These are phyloP conservation scores for Drosophila tani DNA, from an alignment of 1,140 invertebrate genomes.

Conservation along the genomic window DNA sequence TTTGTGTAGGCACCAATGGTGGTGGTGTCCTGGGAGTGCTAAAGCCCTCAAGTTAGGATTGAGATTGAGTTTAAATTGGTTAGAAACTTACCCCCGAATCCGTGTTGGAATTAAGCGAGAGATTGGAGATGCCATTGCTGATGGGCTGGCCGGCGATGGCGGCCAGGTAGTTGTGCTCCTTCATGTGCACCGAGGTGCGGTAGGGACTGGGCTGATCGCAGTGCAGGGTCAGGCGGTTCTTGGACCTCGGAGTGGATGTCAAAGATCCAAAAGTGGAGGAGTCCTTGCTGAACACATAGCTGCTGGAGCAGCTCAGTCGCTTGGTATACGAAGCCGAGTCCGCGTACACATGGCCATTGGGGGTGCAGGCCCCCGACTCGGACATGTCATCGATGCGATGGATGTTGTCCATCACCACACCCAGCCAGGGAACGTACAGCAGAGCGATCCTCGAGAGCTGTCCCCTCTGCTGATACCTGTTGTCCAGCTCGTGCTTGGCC, in stretches of 20 bases:
- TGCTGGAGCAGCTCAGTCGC: slow-evolving; percentile 86
- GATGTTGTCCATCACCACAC: slow-evolving; percentile 93
- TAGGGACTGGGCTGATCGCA: slow-evolving; percentile 87
- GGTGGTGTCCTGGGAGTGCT: slow-evolving; percentile 88
- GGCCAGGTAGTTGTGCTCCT: slow-evolving; percentile 91
- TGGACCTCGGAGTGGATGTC: slow-evolving; percentile 85
- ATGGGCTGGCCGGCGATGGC: slow-evolving; percentile 91
- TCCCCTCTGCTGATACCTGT: slow-evolving; percentile 92
- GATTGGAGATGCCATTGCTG: slow-evolving; percentile 87
- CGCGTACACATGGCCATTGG: slow-evolving; percentile 83
- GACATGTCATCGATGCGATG: slow-evolving; percentile 86
- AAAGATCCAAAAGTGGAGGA: slow-evolving; percentile 72
- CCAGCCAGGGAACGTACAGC: slow-evolving; percentile 95
- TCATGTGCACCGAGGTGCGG: slow-evolving; percentile 87
- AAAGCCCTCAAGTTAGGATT: background rate
- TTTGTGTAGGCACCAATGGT: slow-evolving; percentile 85
- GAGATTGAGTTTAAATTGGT: background rate
- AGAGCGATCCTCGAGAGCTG: slow-evolving; percentile 94
- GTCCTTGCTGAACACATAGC: slow-evolving; percentile 85
- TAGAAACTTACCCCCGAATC: slow-evolving; percentile 70
- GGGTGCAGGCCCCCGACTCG: slow-evolving; percentile 66
- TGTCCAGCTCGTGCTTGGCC: slow-evolving; percentile 97
- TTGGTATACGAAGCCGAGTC: slow-evolving; percentile 84
- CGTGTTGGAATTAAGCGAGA: slow-evolving; percentile 84
- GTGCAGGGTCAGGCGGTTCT: slow-evolving; percentile 86